phyloP scores from a whole-genome alignment of 1,140 invertebrate species.

The Drusus annulatus region DNA sequence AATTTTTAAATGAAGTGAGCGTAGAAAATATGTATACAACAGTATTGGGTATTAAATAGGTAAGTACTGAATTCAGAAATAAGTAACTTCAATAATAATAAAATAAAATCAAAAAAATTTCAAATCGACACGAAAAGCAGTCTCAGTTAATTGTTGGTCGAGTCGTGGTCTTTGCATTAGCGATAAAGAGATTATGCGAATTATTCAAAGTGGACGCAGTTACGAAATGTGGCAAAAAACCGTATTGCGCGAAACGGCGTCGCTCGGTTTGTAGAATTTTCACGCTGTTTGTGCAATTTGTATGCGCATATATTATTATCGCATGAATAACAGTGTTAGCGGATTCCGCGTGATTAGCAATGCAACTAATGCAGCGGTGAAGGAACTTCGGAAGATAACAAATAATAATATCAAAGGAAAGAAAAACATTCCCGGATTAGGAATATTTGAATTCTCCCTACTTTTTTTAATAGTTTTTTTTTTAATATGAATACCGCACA shows the following conservation, averaged over 20 bases:
- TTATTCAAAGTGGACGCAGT: conserved; percentile 12
- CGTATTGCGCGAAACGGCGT: not conserved
- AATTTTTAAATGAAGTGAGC: no score
- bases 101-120: no score
- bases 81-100: no score
- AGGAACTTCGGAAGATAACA: no score
- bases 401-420: no score
- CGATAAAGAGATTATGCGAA: conserved; percentile 14
- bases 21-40: no score
- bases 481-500: no score
- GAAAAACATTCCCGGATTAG: no score
- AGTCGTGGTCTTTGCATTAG: conserved; percentile 12
- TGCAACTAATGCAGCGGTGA: not conserved
- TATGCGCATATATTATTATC: not conserved
- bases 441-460: no score
- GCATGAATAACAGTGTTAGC: not conserved
- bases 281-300: conserved; percentile 31
- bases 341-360: not conserved
- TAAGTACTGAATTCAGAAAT: no score
- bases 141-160: not conserved
- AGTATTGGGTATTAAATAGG: no score
- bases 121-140: not conserved
- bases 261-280: conserved; percentile 30
- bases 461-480: no score
- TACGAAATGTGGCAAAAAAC: conserved; percentile 24